These are phyloP conservation scores for Drosophila albomicans DNA, from an alignment of 1,140 invertebrate species.

Conservation along the genomic window DNA sequence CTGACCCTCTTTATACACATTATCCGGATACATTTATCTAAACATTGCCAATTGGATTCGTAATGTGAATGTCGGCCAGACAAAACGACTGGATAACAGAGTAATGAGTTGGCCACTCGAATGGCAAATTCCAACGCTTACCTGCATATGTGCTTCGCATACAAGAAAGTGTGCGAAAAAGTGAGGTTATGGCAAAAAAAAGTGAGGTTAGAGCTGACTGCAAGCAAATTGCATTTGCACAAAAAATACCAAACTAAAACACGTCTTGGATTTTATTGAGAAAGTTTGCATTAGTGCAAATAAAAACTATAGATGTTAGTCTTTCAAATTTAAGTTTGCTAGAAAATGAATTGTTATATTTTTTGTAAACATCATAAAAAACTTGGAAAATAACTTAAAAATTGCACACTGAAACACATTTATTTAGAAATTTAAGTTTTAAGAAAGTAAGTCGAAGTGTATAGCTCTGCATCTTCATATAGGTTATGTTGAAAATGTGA, in stretches of 20 bases:
- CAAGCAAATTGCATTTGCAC: background rate
- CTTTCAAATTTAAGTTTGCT: no score
- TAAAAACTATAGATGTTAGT: no score
- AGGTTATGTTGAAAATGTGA: no score
- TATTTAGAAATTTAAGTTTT: no score
- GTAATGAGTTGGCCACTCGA: constrained; percentile 37
- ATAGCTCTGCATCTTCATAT: no score
- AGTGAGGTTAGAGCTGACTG: background rate
- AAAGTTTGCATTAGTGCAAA: no score
- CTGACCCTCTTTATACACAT: constrained; percentile 47
- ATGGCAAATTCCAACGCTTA: constrained; percentile 19
- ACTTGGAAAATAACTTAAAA: no score
- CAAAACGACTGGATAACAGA: constrained; percentile 58
- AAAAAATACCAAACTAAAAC: background rate
- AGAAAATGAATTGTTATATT: no score
- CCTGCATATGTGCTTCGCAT: constrained; percentile 7
- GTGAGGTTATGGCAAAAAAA: background rate
- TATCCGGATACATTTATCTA: constrained; percentile 72
- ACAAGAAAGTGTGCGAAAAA: constrained; percentile 6
- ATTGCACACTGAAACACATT: no score
- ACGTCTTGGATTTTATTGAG: no score
- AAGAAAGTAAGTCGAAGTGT: no score
- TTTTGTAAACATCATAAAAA: no score
- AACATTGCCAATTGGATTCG: constrained; percentile 67
- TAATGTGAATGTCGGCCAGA: constrained; percentile 51